Evolutionary conservation across 1,140 invertebrate genomes (phyloP).

Genomic region (Drosophila orosa): DNA sequence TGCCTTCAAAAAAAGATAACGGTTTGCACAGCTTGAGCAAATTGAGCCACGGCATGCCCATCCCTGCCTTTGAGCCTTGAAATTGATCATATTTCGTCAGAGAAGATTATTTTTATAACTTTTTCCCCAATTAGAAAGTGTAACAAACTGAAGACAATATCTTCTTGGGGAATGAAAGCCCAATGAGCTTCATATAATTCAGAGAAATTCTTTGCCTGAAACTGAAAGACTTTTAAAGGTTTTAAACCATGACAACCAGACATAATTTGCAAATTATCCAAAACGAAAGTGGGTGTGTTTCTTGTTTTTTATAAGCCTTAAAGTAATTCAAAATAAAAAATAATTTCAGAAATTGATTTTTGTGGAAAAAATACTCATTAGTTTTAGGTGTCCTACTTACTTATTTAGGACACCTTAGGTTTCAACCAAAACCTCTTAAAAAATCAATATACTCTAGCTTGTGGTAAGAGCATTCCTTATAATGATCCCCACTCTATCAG

Average conservation of each 20-base stretch:
- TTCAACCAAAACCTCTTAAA: background rate
- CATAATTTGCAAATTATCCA: background rate
- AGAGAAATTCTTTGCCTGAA: conserved; percentile 25
- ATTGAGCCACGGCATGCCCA: no score
- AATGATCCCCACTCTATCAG: conserved; percentile 55
- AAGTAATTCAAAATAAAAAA: no score
- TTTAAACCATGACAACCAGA: no score
- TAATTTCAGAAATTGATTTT: no score
- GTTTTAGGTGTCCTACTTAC: no score
- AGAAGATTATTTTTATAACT: conserved; percentile 25
- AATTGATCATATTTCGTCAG: conserved; percentile 23
- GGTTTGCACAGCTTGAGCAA: no score
- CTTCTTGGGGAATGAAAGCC: conserved; percentile 1
- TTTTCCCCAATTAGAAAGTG: conserved; percentile 39
- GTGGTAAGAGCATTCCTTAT: conserved; percentile 27
- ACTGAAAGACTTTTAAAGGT: no score
- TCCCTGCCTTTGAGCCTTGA: background rate
- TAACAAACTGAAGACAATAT: conserved; percentile 25
- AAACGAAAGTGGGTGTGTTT: background rate
- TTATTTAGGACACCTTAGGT: no score
- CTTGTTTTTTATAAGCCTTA: background rate
- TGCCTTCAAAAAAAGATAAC: no score
- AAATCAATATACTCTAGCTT: conserved; percentile 22
- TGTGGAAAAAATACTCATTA: no score
- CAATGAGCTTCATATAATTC: conserved; percentile 3